Conservation (phyloP, 2,888 invertebrate genomes). For the Trilocha varians region DNA sequence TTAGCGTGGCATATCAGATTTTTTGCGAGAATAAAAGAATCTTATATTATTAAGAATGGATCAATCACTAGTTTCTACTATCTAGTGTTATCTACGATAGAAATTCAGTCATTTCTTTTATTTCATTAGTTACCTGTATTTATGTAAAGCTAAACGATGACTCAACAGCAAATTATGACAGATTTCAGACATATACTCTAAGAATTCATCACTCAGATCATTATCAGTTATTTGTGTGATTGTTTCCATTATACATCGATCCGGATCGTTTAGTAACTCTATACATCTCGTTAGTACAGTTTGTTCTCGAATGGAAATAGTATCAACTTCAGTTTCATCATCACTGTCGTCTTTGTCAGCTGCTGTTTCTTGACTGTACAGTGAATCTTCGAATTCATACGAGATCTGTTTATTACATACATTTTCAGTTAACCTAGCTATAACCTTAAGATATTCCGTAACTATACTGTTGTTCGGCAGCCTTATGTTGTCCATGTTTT, state of each 20-base stretch:
- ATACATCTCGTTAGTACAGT: conserved; percentile 72
- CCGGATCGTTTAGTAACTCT: conserved; percentile 77
- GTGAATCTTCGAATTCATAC: conserved; percentile 59
- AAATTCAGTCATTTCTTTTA: neutral
- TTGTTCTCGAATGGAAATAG: conserved; percentile 59
- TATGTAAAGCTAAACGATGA: conserved; percentile 86
- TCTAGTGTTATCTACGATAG: conserved; percentile 3
- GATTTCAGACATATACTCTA: conserved; percentile 81
- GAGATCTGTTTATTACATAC: conserved; percentile 60
- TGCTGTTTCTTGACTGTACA: conserved; percentile 56
- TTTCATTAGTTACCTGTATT: conserved; percentile 77
- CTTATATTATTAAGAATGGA: too few species aligned
- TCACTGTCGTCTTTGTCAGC: conserved; percentile 75
- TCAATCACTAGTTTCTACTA: too few species aligned
- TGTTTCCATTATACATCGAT: conserved; percentile 47
- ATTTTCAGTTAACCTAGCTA: conserved; percentile 55
- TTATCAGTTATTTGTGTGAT: conserved; percentile 67
- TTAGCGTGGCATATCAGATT: too few species aligned
- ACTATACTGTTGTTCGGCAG: conserved; percentile 71
- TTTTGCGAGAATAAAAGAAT: too few species aligned
- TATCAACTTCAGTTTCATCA: conserved; percentile 65
- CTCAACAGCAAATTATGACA: conserved; percentile 89
- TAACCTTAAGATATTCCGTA: conserved; percentile 54
- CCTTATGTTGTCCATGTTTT: conserved; percentile 63
- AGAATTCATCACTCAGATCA: conserved; percentile 66